Evolutionary conservation across 2,113 vertebrate species (phyloP).

Genomic region (Saimiri boliviensis): DNA sequence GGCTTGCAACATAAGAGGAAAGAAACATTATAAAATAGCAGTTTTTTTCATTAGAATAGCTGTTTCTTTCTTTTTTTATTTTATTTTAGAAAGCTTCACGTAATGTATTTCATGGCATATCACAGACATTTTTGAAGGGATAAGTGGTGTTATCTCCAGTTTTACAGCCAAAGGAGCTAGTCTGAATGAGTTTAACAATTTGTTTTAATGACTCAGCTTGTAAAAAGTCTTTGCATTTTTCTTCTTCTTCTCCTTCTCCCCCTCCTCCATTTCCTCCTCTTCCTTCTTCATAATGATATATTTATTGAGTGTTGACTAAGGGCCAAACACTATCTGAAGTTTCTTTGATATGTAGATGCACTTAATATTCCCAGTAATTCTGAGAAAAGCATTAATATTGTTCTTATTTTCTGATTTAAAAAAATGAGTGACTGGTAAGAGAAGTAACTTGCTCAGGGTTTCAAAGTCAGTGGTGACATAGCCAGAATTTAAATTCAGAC

Average conservation of each 20-base stretch:
- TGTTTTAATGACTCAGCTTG: background rate
- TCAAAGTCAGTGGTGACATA: background rate
- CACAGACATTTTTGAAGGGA: background rate
- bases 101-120: background rate
- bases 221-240: background rate
- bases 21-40: background rate
- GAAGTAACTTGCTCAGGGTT: background rate
- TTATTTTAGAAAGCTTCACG: background rate
- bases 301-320: background rate
- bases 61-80: background rate
- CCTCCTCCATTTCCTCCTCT: background rate
- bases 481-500: background rate
- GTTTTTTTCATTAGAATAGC: background rate
- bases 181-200: background rate
- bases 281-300: background rate
- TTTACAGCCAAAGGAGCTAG: background rate
- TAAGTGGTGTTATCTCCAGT: background rate
- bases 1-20: background rate
- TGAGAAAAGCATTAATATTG: background rate
- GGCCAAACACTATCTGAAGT: background rate
- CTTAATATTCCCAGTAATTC: background rate
- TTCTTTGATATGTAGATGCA: background rate
- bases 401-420: background rate
- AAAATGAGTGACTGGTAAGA: background rate
- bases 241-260: no score